Evolutionary conservation across 2,113 vertebrate genomes (phyloP), one percentile per base, ranked within the genome.

Genomic region (Brienomyrus brachyistius): DNA sequence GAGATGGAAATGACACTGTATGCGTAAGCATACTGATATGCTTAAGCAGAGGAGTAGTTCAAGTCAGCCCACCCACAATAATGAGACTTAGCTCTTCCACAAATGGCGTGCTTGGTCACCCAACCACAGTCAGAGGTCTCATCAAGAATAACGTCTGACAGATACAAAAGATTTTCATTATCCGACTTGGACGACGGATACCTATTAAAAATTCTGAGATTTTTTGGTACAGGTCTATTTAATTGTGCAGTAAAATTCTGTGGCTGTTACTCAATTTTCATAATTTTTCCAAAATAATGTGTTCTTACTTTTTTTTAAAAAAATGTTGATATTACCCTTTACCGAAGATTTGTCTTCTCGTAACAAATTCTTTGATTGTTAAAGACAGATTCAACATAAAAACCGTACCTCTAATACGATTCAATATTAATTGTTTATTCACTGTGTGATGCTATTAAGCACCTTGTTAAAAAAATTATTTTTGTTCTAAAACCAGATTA

Each of bases 201-300:
- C 48, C 80, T 83, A 54, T 70, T 89, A 52, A 88, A 91, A 90
- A 92, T 82, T 43, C 89, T 9, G 89, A 86, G 89, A 47, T 91
- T 90, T 62, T 40, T 21, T 27, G 92, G 91, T 91, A 91, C 90
- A 88, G 86, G 56, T 88, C 87, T 66, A 21, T 88, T 91, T 91
- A 91, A 91, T 89, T 91, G 91, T 89, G 87, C 90, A 90, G 88
- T 92, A 82, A 91, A 82, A 77, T 88, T 83, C 52, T 62, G 62
- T 35, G 77, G 89, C 87, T 91, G 59, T 74, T 91, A 89, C 90
- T 62, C 51, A 88, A 56, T 88, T 51, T 77, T 56, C 87, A 91
- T 89, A 11, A 86, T 91, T 92, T 88, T 91, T 90, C 51, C 88
- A 91, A 50, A 83, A 70, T 88, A 62, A 43, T 85, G 88, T 85